phyloP scores from a whole-genome alignment of 2,888 invertebrate genomes.

The Andrena marginata region DNA sequence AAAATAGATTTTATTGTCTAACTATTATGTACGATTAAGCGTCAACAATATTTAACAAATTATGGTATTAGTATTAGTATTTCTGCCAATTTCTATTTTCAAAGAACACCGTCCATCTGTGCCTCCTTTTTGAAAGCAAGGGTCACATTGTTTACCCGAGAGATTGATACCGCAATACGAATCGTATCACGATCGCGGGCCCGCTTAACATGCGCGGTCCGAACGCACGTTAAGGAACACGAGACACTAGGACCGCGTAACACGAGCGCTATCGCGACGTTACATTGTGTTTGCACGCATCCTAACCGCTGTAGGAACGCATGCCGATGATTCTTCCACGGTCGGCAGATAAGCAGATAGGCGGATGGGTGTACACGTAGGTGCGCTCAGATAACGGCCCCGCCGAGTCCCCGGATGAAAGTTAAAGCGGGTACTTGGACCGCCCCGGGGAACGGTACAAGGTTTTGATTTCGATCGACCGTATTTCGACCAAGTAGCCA shows the following conservation, averaged over 20 bases:
- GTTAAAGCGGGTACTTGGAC: conserved; percentile 53
- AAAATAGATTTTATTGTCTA: too few relatives aligned
- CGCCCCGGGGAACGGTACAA: conserved; percentile 23
- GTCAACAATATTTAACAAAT: too few relatives aligned
- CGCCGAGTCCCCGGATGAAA: conserved; percentile 54
- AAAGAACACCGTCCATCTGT: not conserved
- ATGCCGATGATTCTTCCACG: conserved; percentile 71
- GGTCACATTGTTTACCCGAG: not conserved
- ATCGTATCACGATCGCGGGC: conserved; percentile 24
- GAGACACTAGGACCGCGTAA: conserved; percentile 60
- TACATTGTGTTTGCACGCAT: conserved; percentile 75
- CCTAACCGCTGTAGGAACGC: conserved; percentile 70
- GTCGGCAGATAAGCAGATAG: conserved; percentile 74
- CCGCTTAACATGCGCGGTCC: conserved; percentile 49
- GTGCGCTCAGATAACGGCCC: conserved; percentile 67
- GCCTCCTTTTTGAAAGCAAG: not conserved
- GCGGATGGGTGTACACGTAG: conserved; percentile 73
- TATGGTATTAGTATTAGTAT: too few relatives aligned
- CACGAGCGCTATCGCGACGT: conserved; percentile 70
- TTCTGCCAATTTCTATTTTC: too few relatives aligned
- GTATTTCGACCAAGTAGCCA: conserved; percentile 31
- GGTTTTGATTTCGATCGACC: conserved; percentile 41
- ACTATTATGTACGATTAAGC: too few relatives aligned
- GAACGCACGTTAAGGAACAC: conserved; percentile 55
- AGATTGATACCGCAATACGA: conserved; percentile 10